A percentile compares a stretch with the other conserved stretches of the same genome.
Conservation (phyloP, 2,113 vertebrate genomes). For the Antennarius striatus region DNA sequence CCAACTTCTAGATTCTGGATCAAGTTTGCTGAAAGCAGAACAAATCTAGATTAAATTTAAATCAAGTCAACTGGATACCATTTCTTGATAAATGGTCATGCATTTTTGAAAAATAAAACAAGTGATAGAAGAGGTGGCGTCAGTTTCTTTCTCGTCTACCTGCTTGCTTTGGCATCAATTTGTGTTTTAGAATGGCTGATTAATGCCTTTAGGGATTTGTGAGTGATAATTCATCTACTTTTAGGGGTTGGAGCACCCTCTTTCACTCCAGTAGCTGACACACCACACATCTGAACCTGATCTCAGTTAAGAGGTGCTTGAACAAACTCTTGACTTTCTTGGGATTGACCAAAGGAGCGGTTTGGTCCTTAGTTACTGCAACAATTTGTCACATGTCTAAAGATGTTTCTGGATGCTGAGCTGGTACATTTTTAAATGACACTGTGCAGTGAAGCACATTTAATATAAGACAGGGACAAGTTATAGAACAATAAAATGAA, state of each 20-base stretch:
- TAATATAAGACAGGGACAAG: conserved; percentile 16
- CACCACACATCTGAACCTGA: conserved; percentile 71
- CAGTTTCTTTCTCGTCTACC: conserved; percentile 34
- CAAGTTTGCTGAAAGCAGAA: too few species aligned
- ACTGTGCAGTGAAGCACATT: conserved; percentile 28
- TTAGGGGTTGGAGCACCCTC: conserved; percentile 14
- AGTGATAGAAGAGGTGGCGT: conserved; percentile 16
- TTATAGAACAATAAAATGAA: conserved; percentile 14
- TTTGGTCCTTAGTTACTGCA: conserved; percentile 50
- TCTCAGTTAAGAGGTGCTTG: conserved; percentile 65
- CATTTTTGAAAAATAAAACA: conserved; percentile 50
- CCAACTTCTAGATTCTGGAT: too few species aligned
- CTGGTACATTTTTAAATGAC: conserved; percentile 35
- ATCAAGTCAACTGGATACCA: conserved; percentile 27
- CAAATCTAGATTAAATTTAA: conserved; percentile 22
- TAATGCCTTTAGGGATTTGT: conserved; percentile 31
- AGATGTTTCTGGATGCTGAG: conserved; percentile 26
- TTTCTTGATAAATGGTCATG: conserved; percentile 17
- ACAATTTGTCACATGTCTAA: conserved; percentile 58
- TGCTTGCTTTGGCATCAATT: conserved; percentile 50
- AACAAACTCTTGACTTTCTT: conserved; percentile 46
- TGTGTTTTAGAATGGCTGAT: conserved; percentile 31
- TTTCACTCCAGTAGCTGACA: conserved; percentile 38
- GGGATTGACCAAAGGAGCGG: conserved; percentile 17
- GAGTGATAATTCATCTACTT: conserved; percentile 31